These are phyloP conservation scores for Brachionus rubens DNA, from an alignment of 1,140 invertebrate genomes.

Conservation along the genomic window DNA sequence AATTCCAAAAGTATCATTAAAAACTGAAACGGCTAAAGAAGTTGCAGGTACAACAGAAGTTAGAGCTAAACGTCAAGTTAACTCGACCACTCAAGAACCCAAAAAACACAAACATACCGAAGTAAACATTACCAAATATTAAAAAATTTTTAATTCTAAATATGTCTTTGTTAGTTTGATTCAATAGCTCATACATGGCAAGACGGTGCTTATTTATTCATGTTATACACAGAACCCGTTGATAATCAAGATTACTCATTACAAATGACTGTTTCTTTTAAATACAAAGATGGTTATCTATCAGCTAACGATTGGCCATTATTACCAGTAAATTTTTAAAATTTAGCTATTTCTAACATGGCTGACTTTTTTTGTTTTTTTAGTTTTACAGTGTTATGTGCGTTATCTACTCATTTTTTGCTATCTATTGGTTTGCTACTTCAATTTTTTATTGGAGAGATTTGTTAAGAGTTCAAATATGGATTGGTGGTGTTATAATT, in stretches of 20 bases:
- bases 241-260: constrained; percentile 32
- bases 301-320: constrained; percentile 73
- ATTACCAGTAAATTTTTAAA: constrained; percentile 63
- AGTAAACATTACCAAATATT: neutral
- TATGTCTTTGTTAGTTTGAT: constrained; percentile 7
- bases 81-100: neutral
- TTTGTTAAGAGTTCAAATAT: constrained; percentile 86
- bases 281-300: constrained; percentile 68
- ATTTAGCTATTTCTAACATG: neutral
- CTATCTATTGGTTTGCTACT: constrained; percentile 77
- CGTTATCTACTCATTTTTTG: constrained; percentile 75
- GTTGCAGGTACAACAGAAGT: neutral
- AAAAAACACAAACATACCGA: neutral
- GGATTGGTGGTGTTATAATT: constrained; percentile 84
- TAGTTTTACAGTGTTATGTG: constrained; percentile 89
- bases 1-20: no score
- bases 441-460: constrained; percentile 82
- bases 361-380: neutral
- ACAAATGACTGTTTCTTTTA: constrained; percentile 59
- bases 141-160: neutral
- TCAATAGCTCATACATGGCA: constrained; percentile 50
- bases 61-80: neutral
- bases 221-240: constrained; percentile 54
- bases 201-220: constrained; percentile 62
- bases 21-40: neutral